These are phyloP conservation scores for Trididemnum clinides DNA, from an alignment of 23 tunicate species.

Conservation along the genomic window DNA sequence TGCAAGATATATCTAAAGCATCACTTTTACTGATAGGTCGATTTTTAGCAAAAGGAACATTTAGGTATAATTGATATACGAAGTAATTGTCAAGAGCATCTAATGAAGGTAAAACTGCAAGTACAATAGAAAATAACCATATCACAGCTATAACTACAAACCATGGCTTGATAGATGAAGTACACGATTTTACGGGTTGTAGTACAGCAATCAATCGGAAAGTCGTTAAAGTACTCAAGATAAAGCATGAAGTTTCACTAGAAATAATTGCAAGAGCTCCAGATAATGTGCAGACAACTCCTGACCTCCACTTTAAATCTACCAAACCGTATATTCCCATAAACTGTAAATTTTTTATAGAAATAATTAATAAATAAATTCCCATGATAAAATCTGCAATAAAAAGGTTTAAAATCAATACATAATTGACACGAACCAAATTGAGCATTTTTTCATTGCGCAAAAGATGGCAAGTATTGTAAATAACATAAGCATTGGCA, in stretches of 20 bases:
- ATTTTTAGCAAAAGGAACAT: not conserved
- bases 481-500: constrained; percentile 50
- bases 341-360: constrained; percentile 2
- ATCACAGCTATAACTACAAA: not conserved
- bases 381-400: constrained; percentile 73
- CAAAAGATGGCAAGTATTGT: not conserved
- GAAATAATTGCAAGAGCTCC: constrained; percentile 54
- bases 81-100: not conserved
- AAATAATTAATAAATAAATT: constrained; percentile 52
- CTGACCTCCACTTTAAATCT: constrained; percentile 56
- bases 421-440: constrained; percentile 20
- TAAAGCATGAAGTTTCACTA: constrained; percentile 64
- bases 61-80: not conserved
- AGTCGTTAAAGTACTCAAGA: not conserved
- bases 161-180: not conserved
- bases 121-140: not conserved
- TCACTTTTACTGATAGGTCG: not conserved
- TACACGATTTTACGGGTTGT: not conserved
- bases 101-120: not conserved
- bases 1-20: not conserved
- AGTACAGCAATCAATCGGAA: not conserved
- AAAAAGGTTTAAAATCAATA: constrained; percentile 58
- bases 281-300: constrained; percentile 14
- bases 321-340: constrained; percentile 40
- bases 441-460: not conserved